Evolutionary conservation across 2,113 vertebrate genomes (phyloP), one percentile per base, ranked within the genome.

Genomic region (Girardinichthys multiradiatus): DNA sequence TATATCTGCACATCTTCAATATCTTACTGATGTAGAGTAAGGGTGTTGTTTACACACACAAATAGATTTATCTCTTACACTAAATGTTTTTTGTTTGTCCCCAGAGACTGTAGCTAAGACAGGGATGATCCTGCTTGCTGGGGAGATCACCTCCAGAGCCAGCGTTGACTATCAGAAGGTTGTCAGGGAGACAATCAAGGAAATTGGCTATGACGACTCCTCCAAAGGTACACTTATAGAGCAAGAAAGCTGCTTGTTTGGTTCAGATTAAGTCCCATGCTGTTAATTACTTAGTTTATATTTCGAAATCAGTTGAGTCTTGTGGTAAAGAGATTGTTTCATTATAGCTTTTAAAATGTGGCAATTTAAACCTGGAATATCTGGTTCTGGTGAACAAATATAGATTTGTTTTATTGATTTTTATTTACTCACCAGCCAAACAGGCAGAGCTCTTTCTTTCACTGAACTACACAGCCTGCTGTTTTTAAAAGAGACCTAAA

Each of bases 21-120:
- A 35, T 35, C 35, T n/a, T 3, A 60, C 15, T 1, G 12, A 27
- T 17, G 26, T 24, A 51, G 19, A 7, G 48, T n/a, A 24, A 21
- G 19, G 24, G 48, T n/a, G 24, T 26, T 51, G 27, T 72, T 60
- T 10, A 67, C 4, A n/a, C n/a, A 21, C 4, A 15, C 63, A 31
- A 21, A 57, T 13, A 12, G 64, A 30, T 35, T 63, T 24, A 59
- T 72, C 37, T 24, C 29, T 76, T 42, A 68, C 26, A 35, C 72
- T 66, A 26, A 31, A 28, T 67, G 10, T 57, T 65, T 26, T 29
- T 70, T n/a, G 24, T 54, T 37, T 68, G 57, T 42, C 71, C n/a
- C 37, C 91, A 99, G 97, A 99, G 94, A 98, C 97, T 0, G 97
- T 96, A 24, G 96, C 97, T 8, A 99, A 99, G 92, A 99, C 97